Conservation (phyloP, 2,888 invertebrate species). For the Pandemis corylana region DNA sequence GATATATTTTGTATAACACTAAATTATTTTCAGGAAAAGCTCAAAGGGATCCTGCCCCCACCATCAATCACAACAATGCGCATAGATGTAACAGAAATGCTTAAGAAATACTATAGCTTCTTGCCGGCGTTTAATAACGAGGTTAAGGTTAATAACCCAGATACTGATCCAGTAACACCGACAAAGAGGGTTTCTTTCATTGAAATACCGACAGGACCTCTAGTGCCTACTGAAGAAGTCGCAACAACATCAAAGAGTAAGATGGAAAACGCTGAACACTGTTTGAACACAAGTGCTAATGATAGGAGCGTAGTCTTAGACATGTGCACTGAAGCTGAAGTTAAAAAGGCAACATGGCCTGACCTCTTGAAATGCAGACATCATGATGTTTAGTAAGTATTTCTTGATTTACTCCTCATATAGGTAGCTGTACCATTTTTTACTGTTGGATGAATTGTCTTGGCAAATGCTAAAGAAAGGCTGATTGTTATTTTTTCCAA, state of each 20-base stretch:
- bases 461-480: no score
- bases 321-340: constrained; percentile 68
- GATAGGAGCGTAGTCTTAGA: constrained; percentile 69
- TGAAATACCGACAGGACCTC: constrained; percentile 63
- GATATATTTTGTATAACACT: no score
- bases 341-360: constrained; percentile 83
- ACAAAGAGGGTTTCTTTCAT: constrained; percentile 74
- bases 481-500: no score
- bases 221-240: constrained; percentile 46
- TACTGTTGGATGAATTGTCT: no score
- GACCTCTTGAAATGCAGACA: constrained; percentile 86
- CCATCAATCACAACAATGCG: constrained; percentile 89
- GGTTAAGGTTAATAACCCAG: constrained; percentile 58
- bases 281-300: constrained; percentile 62
- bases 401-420: constrained; percentile 1
- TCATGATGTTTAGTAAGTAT: constrained; percentile 90
- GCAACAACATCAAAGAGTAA: constrained; percentile 17
- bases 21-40: constrained; percentile 77
- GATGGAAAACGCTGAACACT: constrained; percentile 47
- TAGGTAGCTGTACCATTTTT: no score
- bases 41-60: constrained; percentile 90
- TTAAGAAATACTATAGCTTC: constrained; percentile 84
- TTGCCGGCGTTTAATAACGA: constrained; percentile 78
- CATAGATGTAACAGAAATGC: constrained; percentile 87
- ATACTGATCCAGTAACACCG: constrained; percentile 68